Conservation (phyloP, 2,888 invertebrate genomes). For the Scelioninae gen. 1 region DNA sequence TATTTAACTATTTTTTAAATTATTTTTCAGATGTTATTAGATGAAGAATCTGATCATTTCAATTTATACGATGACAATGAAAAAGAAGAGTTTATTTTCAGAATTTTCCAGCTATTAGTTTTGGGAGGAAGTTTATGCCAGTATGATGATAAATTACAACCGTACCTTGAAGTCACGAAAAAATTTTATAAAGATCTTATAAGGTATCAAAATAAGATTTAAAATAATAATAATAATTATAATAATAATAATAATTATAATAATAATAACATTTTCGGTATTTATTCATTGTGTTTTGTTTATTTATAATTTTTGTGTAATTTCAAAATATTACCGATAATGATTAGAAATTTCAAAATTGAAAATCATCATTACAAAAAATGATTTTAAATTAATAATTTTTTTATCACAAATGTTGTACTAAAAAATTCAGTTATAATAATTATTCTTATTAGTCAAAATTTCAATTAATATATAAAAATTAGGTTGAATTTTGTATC, state of each 20-base stretch:
- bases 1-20: too few relatives aligned
- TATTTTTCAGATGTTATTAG: constrained; percentile 82
- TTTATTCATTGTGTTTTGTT: too few relatives aligned
- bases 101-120: constrained; percentile 85
- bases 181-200: constrained; percentile 86
- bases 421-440: too few relatives aligned
- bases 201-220: constrained; percentile 74
- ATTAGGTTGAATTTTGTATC: neutral
- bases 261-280: too few relatives aligned
- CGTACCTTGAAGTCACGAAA: constrained; percentile 85
- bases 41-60: constrained; percentile 85
- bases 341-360: too few relatives aligned
- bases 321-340: too few relatives aligned
- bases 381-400: too few relatives aligned
- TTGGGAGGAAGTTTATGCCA: constrained; percentile 86
- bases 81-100: constrained; percentile 86
- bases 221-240: neutral
- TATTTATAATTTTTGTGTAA: too few relatives aligned
- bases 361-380: too few relatives aligned
- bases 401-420: too few relatives aligned
- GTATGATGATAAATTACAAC: constrained; percentile 85
- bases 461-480: too few relatives aligned
- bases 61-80: constrained; percentile 84
- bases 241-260: neutral
- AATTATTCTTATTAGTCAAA: too few relatives aligned